Base-by-base conservation (phyloP, 2,888 invertebrate genomes). In the Pinctada fucata region DNA sequence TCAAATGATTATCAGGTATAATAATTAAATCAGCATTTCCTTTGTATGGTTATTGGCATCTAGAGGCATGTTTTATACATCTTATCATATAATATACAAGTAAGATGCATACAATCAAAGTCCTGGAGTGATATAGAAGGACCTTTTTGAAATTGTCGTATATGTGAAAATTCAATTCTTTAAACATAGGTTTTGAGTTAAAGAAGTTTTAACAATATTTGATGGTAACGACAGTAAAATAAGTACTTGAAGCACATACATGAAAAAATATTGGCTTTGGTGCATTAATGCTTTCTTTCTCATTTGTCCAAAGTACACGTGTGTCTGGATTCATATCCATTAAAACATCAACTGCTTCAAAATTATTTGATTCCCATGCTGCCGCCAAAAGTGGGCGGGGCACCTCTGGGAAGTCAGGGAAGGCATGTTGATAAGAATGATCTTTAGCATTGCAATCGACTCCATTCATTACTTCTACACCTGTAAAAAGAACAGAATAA, bases 221-320 rank as follows among this genome's bases (percentile, higher is more conserved):
- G 31, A 31, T 31, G 31, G 31, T 31, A 31, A 31, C 31, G 31
- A 31, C 31, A 31, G 31, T 31, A 31, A 31, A 31, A 31, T 31
- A 31, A 31, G 31, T 31, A 31, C 31, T 31, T 31, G 31, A 31
- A 31, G 47, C 51, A 76, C 81, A 73, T 77, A 90, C 90, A 76
- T 90, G 88, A 79, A 90, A 90, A 82, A 90, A 89, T 48, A 90
- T 80, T 2, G 90, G 90, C 72, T 85, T 86, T 0, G 87, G 81
- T 49, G 85, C 82, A 65, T 82, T 82, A 2, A 79, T 75, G 4
- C 83, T 70, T 10, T 84, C 84, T 5, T 80, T 77, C 10, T 85
- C 83, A 31, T 86, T 82, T 3, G 82, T 84, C 83, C 85, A 90
- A 8, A 89, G 74, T n/a, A 84, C 82, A 5, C 85, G 78, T 1